Conservation (phyloP, 2,113 vertebrate genomes). For the Chauna torquata region DNA sequence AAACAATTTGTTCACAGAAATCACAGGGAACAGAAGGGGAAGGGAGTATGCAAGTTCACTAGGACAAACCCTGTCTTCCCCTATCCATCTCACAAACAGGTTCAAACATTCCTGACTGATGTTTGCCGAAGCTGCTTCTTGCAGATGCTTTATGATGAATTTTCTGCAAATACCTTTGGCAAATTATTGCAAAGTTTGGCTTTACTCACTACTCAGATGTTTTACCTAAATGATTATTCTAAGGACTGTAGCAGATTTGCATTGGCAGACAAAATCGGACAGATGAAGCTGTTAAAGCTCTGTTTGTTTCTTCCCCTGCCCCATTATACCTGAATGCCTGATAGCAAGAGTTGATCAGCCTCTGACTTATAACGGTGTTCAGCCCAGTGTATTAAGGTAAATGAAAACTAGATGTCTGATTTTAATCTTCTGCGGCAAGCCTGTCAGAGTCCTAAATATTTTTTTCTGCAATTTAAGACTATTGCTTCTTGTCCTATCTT, state of each 20-base stretch:
- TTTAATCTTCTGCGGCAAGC: slow-evolving; percentile 12
- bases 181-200: not conserved
- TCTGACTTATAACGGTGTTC: not conserved
- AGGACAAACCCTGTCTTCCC: not conserved
- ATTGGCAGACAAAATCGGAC: not conserved
- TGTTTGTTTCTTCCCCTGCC: not conserved
- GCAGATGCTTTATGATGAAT: not conserved
- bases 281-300: not conserved
- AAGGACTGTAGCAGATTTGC: not conserved
- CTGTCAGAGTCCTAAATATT: not conserved
- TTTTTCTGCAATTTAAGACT: not conserved
- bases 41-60: not conserved
- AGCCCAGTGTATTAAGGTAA: slow-evolving; percentile 1
- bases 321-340: not conserved
- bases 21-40: not conserved
- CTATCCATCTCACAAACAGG: fast-evolving
- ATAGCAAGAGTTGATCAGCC: not conserved
- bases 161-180: not conserved
- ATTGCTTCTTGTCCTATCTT: not conserved
- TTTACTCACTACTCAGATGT: not conserved
- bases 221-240: not conserved
- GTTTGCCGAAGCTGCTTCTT: not conserved
- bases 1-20: not conserved
- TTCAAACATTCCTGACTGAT: not conserved
- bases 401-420: slow-evolving; percentile 18